Conservation (phyloP, 2,113 vertebrate species). For the Peromyscus maniculatus region DNA sequence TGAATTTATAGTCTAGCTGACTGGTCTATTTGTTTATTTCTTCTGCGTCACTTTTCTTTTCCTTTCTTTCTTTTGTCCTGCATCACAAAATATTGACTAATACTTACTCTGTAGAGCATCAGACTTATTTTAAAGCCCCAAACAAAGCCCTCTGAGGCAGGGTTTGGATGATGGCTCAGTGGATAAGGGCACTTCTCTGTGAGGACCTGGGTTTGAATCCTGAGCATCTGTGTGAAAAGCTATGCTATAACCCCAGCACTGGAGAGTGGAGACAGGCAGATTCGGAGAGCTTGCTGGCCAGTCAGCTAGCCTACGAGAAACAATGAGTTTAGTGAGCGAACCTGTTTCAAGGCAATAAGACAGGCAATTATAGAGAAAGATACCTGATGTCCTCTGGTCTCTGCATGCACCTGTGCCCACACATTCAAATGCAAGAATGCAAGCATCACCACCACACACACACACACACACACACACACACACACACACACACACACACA, state of each 20-base stretch:
- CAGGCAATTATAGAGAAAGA: too few species aligned
- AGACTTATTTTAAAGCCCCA: constrained; percentile 5
- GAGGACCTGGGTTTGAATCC: too few species aligned
- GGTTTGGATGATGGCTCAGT: too few species aligned
- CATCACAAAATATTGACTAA: too few species aligned
- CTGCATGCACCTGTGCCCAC: not conserved
- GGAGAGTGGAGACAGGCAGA: too few species aligned
- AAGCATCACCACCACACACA: not conserved
- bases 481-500: not conserved
- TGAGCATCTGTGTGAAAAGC: too few species aligned
- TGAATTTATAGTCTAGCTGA: constrained; percentile 3
- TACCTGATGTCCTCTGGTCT: too few species aligned
- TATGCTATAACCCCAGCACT: too few species aligned
- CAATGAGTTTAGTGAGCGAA: not conserved
- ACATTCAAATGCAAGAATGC: not conserved
- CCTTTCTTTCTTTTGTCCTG: not conserved
- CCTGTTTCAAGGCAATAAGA: not conserved
- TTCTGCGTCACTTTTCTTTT: constrained; percentile 20
- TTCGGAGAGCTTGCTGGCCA: too few species aligned
- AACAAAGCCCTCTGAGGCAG: too few species aligned
- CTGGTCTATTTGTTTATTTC: constrained; percentile 3
- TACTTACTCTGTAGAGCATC: not conserved
- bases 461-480: not conserved
- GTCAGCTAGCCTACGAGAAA: not conserved
- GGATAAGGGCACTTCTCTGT: too few species aligned